A percentile compares a stretch with the other conserved stretches of the same genome.
These are phyloP conservation scores for Cricetomys ansorgei DNA, from an alignment of 2,113 vertebrate genomes.

Conservation along the genomic window DNA sequence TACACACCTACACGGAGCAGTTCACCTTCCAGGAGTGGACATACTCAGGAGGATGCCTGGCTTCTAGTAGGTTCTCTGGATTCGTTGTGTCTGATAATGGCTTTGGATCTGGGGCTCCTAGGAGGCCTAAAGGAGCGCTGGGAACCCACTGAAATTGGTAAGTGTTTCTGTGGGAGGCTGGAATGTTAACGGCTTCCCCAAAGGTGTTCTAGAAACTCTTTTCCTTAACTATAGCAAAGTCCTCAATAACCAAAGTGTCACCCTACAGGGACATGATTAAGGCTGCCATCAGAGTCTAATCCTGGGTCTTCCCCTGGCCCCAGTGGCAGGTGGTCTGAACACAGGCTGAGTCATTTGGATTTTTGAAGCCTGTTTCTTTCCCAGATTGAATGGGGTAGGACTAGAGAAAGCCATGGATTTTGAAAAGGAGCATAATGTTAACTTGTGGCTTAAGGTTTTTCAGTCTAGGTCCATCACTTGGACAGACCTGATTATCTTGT, in stretches of 20 bases:
- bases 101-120: neutral
- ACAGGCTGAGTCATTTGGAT: neutral
- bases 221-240: neutral
- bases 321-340: neutral
- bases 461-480: conserved; percentile 23
- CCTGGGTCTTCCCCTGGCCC: neutral
- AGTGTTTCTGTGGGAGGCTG: neutral
- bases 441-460: conserved; percentile 58
- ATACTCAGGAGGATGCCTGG: neutral
- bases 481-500: conserved; percentile 39
- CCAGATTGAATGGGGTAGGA: neutral
- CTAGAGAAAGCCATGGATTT: neutral
- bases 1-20: no score
- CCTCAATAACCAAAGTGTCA: neutral
- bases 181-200: neutral
- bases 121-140: neutral
- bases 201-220: neutral
- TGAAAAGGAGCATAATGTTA: conserved; percentile 19
- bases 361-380: conserved; percentile 39
- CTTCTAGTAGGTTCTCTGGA: neutral
- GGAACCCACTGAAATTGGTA: neutral
- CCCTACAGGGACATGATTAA: neutral
- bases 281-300: neutral
- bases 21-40: neutral
- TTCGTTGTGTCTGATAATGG: neutral